Evolutionary conservation across 2,113 vertebrate species (phyloP), one percentile per base, ranked within the genome.

Genomic region (Cephalopterus ornatus): DNA sequence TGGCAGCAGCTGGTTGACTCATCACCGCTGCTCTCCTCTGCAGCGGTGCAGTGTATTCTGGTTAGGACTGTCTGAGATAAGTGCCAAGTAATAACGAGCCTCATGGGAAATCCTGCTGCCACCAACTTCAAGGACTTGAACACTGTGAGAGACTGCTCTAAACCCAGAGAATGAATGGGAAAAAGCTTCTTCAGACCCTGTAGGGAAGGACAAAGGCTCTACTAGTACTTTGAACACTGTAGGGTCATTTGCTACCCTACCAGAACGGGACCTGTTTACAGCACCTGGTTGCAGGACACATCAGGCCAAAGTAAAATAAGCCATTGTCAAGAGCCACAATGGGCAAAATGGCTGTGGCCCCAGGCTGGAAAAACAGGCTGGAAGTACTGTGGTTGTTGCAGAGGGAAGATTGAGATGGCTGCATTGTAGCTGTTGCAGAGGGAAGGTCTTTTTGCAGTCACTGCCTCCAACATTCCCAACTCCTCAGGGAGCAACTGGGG

Each of bases 361-460:
- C 42, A 50, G 35, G 4, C 46, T 75, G 46, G n/a, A 49, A 70
- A 83, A 22, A 13, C 47, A 70, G 28, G 11, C 14, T 46, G 27
- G 27, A 41, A 61, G 4, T 19, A 33, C 32, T 1, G 3, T 49
- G 32, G 23, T 26, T 74, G 41, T 12, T 73, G 47, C 28, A 89
- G n/a, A 53, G 19, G 19, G 30, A 74, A 68, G 37, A 62, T 14
- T 46, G 37, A 28, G 28, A 19, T 72, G 78, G n/a, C n/a, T 88
- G 27, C 13, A n/a, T 67, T 20, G 11, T 67, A 27, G 11, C 59
- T 84, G 3, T 44, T 61, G 44, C n/a, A 72, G 21, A 12, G 9
- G 23, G 11, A 52, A 47, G 12, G 5, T n/a, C n/a, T 42, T 59
- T 33, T 49, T 1, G 4, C 33, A n/a, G 1, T 61, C 2, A 2